These are phyloP conservation scores for Drusus annulatus DNA, from an alignment of 1,140 invertebrate species.

Conservation along the genomic window DNA sequence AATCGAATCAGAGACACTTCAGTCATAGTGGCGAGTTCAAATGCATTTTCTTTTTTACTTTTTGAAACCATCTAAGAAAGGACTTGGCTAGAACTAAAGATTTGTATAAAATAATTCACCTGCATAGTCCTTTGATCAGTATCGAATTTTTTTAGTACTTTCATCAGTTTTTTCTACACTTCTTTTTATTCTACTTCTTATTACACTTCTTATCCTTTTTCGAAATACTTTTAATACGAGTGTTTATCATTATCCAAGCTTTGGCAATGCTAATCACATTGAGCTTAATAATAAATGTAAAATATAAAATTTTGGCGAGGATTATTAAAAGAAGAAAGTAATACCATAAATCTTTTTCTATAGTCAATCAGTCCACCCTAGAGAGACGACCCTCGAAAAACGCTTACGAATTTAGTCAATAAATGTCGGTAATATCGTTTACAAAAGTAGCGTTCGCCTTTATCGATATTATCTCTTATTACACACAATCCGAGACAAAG, in stretches of 20 bases:
- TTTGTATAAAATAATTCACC: too few species aligned
- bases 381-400: slow-evolving; percentile 27
- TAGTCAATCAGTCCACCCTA: neutral
- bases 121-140: too few species aligned
- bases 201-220: too few species aligned
- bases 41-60: neutral
- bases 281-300: too few species aligned
- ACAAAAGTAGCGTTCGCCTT: slow-evolving; percentile 54
- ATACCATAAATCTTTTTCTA: slow-evolving; percentile 9
- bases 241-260: too few species aligned
- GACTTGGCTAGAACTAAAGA: too few species aligned
- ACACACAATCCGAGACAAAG: slow-evolving; percentile 52
- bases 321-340: neutral
- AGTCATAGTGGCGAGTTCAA: slow-evolving; percentile 27
- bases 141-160: too few species aligned
- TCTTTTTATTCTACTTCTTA: too few species aligned
- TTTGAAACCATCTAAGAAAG: too few species aligned
- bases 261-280: too few species aligned
- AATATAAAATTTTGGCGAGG: neutral
- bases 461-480: slow-evolving; percentile 54
- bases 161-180: too few species aligned
- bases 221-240: too few species aligned
- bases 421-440: slow-evolving; percentile 48
- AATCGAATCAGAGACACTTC: slow-evolving; percentile 50
- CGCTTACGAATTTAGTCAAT: slow-evolving; percentile 44